Base-by-base conservation (phyloP, 2,888 invertebrate genomes). In the Athalia circularis region DNA sequence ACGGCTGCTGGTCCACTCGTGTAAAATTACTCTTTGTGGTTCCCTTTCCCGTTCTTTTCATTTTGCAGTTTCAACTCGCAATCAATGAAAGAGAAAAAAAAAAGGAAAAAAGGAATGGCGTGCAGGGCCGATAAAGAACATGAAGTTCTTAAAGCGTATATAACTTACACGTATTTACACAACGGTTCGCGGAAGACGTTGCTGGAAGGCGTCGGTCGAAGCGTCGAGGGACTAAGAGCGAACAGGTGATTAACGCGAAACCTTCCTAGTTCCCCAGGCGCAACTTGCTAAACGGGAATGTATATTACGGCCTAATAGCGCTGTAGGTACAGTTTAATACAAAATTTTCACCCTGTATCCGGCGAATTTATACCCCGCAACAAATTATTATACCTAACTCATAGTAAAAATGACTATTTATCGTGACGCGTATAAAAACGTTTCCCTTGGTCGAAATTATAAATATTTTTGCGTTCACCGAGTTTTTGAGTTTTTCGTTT, bases 261-360 rank as follows among this genome's bases (percentile, higher is more conserved):
- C 48, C 67, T 67, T 15, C 67, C 48, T 11, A 64, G 64, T 67
- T 67, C 29, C 48, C 67, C 15, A 47, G 15, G 48, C 15, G 47
- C 67, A 67, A 15, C 67, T 67, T 67, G 67, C 50, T 67, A 50
- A 67, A 67, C 67, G 47, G 15, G 50, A 67, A 67, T 67, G 67
- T 67, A 52, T 67, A 67, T 67, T 67, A 67, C 9, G 67, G 13
- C 47, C 15, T 48, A 67, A 67, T 67, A 67, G 65, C 15, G 15
- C 8, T 29, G 29, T 11, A 45, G n/a, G 67, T 67, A 67, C 67
- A 67, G 67, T 7, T 67, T n/a, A 15, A 8, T 15, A n/a, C 50
- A 52, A 48, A 50, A 67, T 67, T 50, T 29, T 29, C 29, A 29
- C 29, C 29, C 29, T 29, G 7, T 7, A 54, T 7, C 4, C 6